A percentile compares a stretch with the other conserved stretches of the same genome.
Evolutionary conservation across 35 echinoderm and acorn worm genomes (phyloP).

Genomic region (Amphiura filiformis): DNA sequence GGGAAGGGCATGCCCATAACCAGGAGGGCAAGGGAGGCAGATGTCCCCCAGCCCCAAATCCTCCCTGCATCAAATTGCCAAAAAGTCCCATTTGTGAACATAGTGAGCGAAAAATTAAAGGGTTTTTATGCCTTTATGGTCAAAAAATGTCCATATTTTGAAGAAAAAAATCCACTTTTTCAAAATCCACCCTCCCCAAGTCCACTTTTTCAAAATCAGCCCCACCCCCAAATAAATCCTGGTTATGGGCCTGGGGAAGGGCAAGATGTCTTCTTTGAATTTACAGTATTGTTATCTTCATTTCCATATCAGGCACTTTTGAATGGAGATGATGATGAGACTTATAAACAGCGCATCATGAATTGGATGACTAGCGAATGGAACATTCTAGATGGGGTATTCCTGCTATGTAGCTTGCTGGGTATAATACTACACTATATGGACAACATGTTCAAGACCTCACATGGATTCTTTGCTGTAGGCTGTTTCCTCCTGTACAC

Average conservation of each 20-base stretch:
- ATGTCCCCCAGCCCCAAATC: background rate
- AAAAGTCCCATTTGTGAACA: no score
- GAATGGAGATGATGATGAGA: constrained; percentile 12
- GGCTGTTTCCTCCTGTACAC: constrained; percentile 56
- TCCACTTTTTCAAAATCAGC: no score
- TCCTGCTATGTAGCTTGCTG: background rate
- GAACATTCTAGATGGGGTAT: constrained; percentile 59
- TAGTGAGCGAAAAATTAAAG: no score
- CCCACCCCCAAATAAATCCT: no score
- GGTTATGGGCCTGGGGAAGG: background rate
- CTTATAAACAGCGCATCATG: constrained; percentile 3
- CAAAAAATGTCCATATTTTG: no score
- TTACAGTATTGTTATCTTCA: background rate
- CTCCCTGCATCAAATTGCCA: no score
- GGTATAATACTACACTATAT: constrained; percentile 57
- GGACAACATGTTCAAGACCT: background rate
- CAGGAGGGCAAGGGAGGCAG: background rate
- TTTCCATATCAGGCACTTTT: constrained; percentile 29
- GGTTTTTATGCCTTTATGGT: no score
- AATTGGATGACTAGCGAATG: constrained; percentile 64
- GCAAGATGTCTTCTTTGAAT: no score
- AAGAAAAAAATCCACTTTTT: no score
- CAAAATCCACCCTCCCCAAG: no score
- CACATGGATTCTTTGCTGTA: constrained; percentile 49
- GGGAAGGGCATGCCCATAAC: background rate